These are phyloP conservation scores for Andrena bucephala DNA, from an alignment of 2,888 invertebrate species.

Conservation along the genomic window DNA sequence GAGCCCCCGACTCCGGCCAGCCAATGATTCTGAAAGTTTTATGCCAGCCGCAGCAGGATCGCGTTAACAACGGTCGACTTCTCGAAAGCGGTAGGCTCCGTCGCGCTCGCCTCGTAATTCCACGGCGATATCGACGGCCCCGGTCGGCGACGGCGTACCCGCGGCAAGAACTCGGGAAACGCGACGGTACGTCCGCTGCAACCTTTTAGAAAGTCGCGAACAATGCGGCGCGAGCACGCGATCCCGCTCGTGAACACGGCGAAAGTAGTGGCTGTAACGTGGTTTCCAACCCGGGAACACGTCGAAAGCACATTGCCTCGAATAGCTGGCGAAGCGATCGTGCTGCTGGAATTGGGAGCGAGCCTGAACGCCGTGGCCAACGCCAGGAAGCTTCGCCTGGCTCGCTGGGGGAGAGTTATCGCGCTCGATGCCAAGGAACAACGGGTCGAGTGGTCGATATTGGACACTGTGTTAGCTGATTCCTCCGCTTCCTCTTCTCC, in stretches of 20 bases:
- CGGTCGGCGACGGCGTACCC: neutral
- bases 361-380: slow-evolving; percentile 6
- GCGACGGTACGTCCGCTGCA: slow-evolving; percentile 15
- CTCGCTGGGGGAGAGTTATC: slow-evolving; percentile 27
- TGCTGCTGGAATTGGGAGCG: slow-evolving; percentile 35
- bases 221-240: slow-evolving; percentile 47
- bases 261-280: slow-evolving; percentile 38
- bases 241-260: slow-evolving; percentile 29
- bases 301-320: slow-evolving; percentile 40
- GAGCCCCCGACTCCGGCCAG: neutral
- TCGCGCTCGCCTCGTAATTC: slow-evolving; percentile 27
- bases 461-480: no score
- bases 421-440: slow-evolving; percentile 1
- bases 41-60: slow-evolving; percentile 10
- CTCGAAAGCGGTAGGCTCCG: neutral
- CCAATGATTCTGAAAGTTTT: slow-evolving; percentile 26
- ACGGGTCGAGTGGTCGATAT: no score
- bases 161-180: slow-evolving; percentile 36
- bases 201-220: slow-evolving; percentile 42
- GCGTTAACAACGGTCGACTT: slow-evolving; percentile 1
- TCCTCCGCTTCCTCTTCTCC: no score
- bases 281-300: slow-evolving; percentile 43
- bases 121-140: slow-evolving; percentile 11
- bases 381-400: slow-evolving; percentile 13
- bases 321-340: slow-evolving; percentile 52